A percentile compares a stretch with the other conserved stretches of the same genome.
phyloP scores from a whole-genome alignment of 1,140 invertebrate species.

The Pseudomyrmex sp. region DNA sequence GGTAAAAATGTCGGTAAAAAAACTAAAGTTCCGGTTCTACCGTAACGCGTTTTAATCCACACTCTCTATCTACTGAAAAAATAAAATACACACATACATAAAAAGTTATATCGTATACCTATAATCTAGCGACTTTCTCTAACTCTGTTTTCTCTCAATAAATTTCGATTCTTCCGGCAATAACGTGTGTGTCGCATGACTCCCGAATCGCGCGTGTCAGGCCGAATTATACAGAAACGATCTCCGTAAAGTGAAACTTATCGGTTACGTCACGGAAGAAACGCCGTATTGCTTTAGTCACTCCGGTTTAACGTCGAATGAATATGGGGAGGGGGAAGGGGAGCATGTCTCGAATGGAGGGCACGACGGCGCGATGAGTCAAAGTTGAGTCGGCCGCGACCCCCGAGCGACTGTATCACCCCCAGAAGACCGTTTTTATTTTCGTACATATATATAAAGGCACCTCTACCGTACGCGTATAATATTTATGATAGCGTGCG shows the following conservation, averaged over 20 bases:
- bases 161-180: neutral
- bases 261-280: constrained; percentile 7
- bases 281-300: neutral
- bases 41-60: too few species aligned
- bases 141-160: neutral
- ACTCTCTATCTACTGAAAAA: neutral
- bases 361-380: constrained; percentile 29
- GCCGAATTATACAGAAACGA: neutral
- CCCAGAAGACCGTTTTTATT: constrained; percentile 55
- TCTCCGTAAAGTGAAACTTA: neutral
- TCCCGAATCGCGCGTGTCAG: neutral
- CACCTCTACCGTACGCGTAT: neutral
- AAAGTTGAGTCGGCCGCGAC: constrained; percentile 44
- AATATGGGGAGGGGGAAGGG: neutral
- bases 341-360: neutral
- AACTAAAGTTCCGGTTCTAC: too few species aligned
- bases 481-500: constrained; percentile 66
- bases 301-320: constrained; percentile 23
- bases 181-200: neutral
- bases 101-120: neutral
- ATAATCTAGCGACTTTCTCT: neutral
- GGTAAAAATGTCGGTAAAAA: neutral
- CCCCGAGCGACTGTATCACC: constrained; percentile 20
- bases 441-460: constrained; percentile 11
- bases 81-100: neutral